Conservation (phyloP, 2,888 invertebrate species). For the Spodoptera littoralis region DNA sequence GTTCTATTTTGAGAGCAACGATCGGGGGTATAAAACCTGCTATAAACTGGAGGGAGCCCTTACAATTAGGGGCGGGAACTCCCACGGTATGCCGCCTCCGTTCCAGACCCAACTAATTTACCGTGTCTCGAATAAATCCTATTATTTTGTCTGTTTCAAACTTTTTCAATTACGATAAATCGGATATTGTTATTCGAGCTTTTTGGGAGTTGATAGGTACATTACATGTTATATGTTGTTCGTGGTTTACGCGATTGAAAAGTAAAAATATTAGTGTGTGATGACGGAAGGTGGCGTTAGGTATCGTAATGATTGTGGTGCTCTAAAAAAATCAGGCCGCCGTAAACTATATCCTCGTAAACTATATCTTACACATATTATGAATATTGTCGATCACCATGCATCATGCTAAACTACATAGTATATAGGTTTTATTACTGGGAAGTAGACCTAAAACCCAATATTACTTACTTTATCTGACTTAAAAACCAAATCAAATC, state of each 20-base stretch:
- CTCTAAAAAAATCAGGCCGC: too few species aligned
- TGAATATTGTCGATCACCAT: too few species aligned
- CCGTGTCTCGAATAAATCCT: slow-evolving; percentile 42
- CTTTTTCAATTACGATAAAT: slow-evolving; percentile 51
- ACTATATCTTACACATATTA: too few species aligned
- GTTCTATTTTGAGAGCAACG: slow-evolving; percentile 40
- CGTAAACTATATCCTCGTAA: too few species aligned
- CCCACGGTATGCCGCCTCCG: slow-evolving; percentile 44
- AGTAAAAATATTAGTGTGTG: not conserved
- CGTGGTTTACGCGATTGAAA: not conserved
- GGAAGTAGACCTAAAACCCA: too few species aligned
- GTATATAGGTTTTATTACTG: too few species aligned
- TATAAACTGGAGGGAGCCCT: slow-evolving; percentile 60
- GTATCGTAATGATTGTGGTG: too few species aligned
- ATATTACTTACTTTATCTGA: too few species aligned
- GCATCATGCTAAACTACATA: too few species aligned
- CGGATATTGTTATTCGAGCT: slow-evolving; percentile 3
- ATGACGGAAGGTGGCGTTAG: too few species aligned
- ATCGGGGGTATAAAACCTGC: slow-evolving; percentile 61
- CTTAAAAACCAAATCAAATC: too few species aligned
- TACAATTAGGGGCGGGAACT: slow-evolving; percentile 51
- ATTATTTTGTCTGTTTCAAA: slow-evolving; percentile 46
- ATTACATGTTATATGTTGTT: not conserved
- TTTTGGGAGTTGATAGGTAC: slow-evolving; percentile 3
- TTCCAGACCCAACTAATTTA: slow-evolving; percentile 37